Evolutionary conservation across 1,140 invertebrate genomes (phyloP), one percentile per base, ranked within the genome.

Genomic region (Drosophila elegans): DNA sequence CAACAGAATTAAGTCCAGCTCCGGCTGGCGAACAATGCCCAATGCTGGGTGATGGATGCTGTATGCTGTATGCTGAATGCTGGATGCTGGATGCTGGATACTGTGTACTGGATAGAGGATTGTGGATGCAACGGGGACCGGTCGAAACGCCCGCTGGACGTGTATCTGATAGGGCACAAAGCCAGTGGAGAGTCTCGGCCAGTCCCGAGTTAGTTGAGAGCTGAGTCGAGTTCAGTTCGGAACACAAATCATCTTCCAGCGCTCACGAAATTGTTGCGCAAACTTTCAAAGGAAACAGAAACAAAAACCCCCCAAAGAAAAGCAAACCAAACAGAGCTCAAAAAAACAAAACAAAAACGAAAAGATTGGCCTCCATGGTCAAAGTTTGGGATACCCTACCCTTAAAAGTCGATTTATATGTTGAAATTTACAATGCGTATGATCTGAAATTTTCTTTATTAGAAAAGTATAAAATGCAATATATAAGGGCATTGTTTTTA

Each of bases 191-290:
- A 81, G 67, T 68, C 69, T 36, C 51, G 78, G 36, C 48, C 56
- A 46, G 64, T 13, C n/a, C 38, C 60, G 48, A 66, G 64, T 66
- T 68, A 52, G 64, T 44, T 42, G 45, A 25, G 53, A 34, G 55
- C 56, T 60, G 42, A 82, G 80, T 67, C 73, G 25, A 80, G 75
- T 62, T 75, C 79, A 82, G 79, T 76, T 79, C 72, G 59, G 61
- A 89, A 90, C 84, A 89, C 84, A 89, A 89, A 89, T 89, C 84
- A 89, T 89, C 84, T 89, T 89, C 84, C 84, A 89, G 85, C 84
- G 85, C 84, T 89, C 84, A 89, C 84, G 85, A 89, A 89, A 89
- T 89, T 89, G 85, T 89, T 89, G 80, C 85, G 85, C 84, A 89
- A 88, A 89, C 84, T 84, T 72, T 72, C 52, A 74, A 80, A 88